Conservation (phyloP, 2,888 invertebrate species). For the Sialis fuliginosa region DNA sequence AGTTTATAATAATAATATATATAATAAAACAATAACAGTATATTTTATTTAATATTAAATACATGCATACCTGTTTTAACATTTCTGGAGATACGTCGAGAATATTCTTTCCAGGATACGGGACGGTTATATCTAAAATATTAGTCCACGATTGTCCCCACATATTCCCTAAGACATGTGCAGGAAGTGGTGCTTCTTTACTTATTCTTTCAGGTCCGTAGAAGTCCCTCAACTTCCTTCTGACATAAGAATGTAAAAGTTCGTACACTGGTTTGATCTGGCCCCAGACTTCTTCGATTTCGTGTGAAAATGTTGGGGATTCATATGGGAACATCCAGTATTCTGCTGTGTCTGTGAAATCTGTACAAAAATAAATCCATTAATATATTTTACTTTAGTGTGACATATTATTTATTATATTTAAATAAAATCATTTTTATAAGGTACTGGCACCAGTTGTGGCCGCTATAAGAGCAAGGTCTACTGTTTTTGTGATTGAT, state of each 20-base stretch:
- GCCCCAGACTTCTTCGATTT: conserved; percentile 69
- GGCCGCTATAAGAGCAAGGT: too few relatives aligned
- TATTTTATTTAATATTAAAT: too few relatives aligned
- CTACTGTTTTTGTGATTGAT: too few relatives aligned
- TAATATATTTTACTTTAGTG: too few relatives aligned
- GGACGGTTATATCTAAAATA: conserved; percentile 61
- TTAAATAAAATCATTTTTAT: too few relatives aligned
- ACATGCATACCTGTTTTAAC: conserved; percentile 38
- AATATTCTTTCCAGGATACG: conserved; percentile 68
- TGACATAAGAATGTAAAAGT: conserved; percentile 74
- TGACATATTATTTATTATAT: too few relatives aligned
- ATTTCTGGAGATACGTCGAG: conserved; percentile 74
- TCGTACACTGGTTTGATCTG: conserved; percentile 74
- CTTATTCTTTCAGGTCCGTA: conserved; percentile 73
- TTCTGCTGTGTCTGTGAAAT: conserved; percentile 72
- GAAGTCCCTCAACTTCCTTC: conserved; percentile 61
- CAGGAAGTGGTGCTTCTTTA: conserved; percentile 64
- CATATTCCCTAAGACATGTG: conserved; percentile 78
- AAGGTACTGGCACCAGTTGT: too few relatives aligned
- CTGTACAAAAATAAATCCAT: conserved; percentile 28
- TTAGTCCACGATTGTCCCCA: conserved; percentile 81
- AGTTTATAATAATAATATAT: too few relatives aligned
- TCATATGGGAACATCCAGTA: conserved; percentile 85
- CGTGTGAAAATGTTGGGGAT: conserved; percentile 52
- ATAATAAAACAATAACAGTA: too few relatives aligned